Evolutionary conservation across 2,888 invertebrate species (phyloP).

Genomic region (Ptilodon capucinus): DNA sequence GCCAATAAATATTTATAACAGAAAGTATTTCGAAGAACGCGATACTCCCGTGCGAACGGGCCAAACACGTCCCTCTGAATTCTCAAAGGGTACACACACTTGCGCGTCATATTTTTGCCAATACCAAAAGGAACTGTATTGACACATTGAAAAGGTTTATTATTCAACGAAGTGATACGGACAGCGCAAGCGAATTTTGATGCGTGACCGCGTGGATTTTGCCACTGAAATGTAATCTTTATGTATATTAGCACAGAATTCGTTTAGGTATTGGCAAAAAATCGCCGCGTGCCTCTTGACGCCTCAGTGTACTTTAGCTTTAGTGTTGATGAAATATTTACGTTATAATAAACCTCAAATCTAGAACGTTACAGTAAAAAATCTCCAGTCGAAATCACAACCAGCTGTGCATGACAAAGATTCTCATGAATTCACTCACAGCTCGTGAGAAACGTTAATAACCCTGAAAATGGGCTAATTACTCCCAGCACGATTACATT

Average conservation of each 20-base stretch:
- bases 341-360: neutral
- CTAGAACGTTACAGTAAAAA: neutral
- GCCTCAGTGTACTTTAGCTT: too few relatives aligned
- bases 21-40: conserved; percentile 47
- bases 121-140: too few relatives aligned
- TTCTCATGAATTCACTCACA: neutral
- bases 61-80: conserved; percentile 31
- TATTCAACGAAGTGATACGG: too few relatives aligned
- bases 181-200: too few relatives aligned
- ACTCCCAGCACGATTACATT: neutral
- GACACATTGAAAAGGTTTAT: too few relatives aligned
- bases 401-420: too few relatives aligned
- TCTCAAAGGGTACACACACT: neutral
- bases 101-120: too few relatives aligned
- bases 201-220: too few relatives aligned
- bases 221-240: too few relatives aligned
- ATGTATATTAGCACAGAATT: too few relatives aligned
- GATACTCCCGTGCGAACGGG: conserved; percentile 49
- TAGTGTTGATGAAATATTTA: neutral
- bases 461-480: neutral
- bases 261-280: too few relatives aligned
- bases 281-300: too few relatives aligned
- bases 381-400: neutral
- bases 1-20: conserved; percentile 56
- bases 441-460: neutral